Base-by-base conservation (phyloP, 2,888 invertebrate species). In the Sesia apiformis region DNA sequence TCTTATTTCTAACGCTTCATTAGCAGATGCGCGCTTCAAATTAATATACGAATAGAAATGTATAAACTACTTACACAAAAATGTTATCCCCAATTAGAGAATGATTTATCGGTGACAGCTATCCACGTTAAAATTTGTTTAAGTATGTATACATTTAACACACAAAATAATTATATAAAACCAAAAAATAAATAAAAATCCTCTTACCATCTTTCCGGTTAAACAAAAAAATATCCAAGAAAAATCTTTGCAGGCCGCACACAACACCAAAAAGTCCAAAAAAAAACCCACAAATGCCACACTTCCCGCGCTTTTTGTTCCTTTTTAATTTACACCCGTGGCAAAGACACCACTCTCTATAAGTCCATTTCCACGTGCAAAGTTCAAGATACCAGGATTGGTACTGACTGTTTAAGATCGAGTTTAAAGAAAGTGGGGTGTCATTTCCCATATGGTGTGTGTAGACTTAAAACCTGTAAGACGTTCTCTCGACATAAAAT, bases 351-450 rank as follows among this genome's bases (percentile, higher is more conserved):
- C 8, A n/a, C 8, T 46, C 8, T 46, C 46, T 46, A 46, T 53
- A 63, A 61, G 65, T 63, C 63, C 71, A 71, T 71, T 64, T 51
- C 55, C 52, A 61, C 74, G 74, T 64, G 60, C 63, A 58, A 57
- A 59, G 61, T 61, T 60, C 53, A 39, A 55, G 57, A 63, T 57
- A 55, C 59, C 43, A 53, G 58, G 54, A 52, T 56, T 56, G 57
- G 61, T 65, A 74, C 73, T 73, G 72, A 52, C 56, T 56, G 53
- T 55, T 23, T 54, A 52, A 70, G 67, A 72, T 72, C 65, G 64
- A 63, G 61, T 60, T 60, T 56, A 56, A 78, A 77, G 80, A 81
- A 81, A 79, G 79, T 75, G 69, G 78, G 76, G 70, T 78, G 66
- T 60, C 61, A 66, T 66, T 72, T 75, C 76, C 74, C 76, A 76